These are phyloP conservation scores for Artibeus lituratus DNA, from an alignment of 2,797 vertebrate genomes.

Conservation along the genomic window DNA sequence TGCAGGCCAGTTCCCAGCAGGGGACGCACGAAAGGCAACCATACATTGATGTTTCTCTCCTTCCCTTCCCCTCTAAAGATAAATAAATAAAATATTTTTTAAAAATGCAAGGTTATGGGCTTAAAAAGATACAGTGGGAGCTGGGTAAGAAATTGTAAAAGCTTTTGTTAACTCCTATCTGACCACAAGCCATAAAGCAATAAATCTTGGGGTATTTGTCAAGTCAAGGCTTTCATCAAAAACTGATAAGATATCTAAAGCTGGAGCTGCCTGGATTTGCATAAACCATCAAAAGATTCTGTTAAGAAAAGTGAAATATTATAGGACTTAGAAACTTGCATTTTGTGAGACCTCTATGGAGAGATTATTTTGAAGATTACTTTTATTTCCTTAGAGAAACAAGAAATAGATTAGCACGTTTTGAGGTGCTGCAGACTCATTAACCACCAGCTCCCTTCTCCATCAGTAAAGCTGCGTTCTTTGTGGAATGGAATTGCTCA, in stretches of 20 bases:
- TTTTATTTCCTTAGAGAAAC: slow-evolving; percentile 38
- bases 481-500: background rate
- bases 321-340: background rate
- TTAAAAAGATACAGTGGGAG: background rate
- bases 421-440: background rate
- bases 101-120: background rate
- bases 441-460: background rate
- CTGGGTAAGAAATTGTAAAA: background rate
- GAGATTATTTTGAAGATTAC: slow-evolving; percentile 14
- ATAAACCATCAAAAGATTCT: background rate
- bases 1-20: too few relatives aligned
- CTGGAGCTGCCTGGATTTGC: background rate
- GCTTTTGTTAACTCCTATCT: background rate
- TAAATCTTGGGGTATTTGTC: slow-evolving; percentile 35
- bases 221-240: slow-evolving; percentile 38
- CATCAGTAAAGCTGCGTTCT: background rate
- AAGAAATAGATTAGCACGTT: slow-evolving; percentile 1
- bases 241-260: background rate
- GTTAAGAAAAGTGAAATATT: background rate
- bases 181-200: slow-evolving; percentile 8
- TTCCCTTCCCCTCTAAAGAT: too few relatives aligned
- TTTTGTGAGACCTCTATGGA: background rate
- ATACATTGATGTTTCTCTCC: too few relatives aligned
- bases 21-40: too few relatives aligned
- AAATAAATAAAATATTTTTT: too few relatives aligned